Evolutionary conservation across 2,888 invertebrate species (phyloP).

Genomic region (Hirtodrosophila duncani): DNA sequence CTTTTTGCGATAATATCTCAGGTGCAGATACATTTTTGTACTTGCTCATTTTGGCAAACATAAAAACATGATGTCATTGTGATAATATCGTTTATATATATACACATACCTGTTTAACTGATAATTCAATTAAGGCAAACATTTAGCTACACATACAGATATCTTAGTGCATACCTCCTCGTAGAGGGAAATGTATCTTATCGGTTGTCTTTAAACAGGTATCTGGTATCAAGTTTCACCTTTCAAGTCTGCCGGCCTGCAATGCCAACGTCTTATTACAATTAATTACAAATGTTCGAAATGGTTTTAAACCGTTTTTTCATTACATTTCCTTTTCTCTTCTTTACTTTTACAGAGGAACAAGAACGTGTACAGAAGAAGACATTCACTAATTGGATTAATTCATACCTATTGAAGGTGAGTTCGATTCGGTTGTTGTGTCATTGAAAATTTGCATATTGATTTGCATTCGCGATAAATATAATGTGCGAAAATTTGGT

Average conservation of each 20-base stretch:
- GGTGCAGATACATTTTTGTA: no score
- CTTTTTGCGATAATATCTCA: conserved; percentile 15
- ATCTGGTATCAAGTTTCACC: conserved; percentile 34
- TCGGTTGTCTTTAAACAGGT: conserved; percentile 40
- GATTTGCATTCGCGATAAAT: conserved; percentile 39
- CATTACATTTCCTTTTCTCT: conserved; percentile 33
- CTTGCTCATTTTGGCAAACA: conserved; percentile 19
- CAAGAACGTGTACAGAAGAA: conserved; percentile 99
- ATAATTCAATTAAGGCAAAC: conserved; percentile 68
- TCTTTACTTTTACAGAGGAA: conserved; percentile 88
- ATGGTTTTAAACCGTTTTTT: conserved; percentile 26
- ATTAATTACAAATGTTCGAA: conserved; percentile 43
- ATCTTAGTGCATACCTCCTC: conserved; percentile 11
- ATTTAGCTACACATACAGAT: conserved; percentile 33
- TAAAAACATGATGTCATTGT: conserved; percentile 61
- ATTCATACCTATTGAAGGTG: conserved; percentile 97
- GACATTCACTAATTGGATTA: conserved; percentile 99
- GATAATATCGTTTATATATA: conserved; percentile 25
- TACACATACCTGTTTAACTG: conserved; percentile 37
- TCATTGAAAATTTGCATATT: conserved; percentile 63
- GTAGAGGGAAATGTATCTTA: conserved; percentile 51
- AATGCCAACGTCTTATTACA: conserved; percentile 36
- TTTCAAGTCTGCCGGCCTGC: conserved; percentile 20
- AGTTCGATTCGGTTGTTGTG: conserved; percentile 73
- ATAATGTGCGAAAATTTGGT: conserved; percentile 35